phyloP scores from a whole-genome alignment of 2,888 invertebrate genomes.

The Phania funesta region DNA sequence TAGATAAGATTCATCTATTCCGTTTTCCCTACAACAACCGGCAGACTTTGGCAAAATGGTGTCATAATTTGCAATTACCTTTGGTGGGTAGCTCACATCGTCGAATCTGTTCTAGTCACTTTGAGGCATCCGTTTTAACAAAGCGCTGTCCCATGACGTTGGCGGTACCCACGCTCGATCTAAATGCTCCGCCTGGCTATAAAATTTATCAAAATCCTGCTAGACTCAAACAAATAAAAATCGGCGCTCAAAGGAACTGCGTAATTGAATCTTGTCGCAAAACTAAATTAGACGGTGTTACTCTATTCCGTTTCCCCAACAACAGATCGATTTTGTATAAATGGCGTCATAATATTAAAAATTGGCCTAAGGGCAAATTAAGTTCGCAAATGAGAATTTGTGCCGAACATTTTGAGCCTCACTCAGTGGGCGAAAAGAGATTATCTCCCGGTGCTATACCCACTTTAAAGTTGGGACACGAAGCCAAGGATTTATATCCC shows the following conservation, averaged over 20 bases:
- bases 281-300: conserved; percentile 73
- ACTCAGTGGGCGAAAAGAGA: conserved; percentile 75
- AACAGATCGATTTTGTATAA: conserved; percentile 73
- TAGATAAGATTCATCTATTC: conserved; percentile 75
- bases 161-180: conserved; percentile 75
- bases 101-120: conserved; percentile 74
- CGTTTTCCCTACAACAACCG: conserved; percentile 76
- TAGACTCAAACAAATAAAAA: conserved; percentile 73
- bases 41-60: conserved; percentile 75
- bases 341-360: conserved; percentile 76
- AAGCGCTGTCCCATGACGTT: conserved; percentile 76
- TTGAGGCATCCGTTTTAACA: conserved; percentile 75
- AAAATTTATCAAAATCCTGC: conserved; percentile 77
- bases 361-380: conserved; percentile 70
- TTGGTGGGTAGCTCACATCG: conserved; percentile 75
- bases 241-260: conserved; percentile 74
- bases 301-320: conserved; percentile 75
- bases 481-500: conserved; percentile 73
- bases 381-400: conserved; percentile 74
- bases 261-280: conserved; percentile 74
- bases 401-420: conserved; percentile 75
- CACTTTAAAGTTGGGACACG: conserved; percentile 74
- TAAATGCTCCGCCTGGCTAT: conserved; percentile 74
- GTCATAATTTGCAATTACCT: conserved; percentile 76
- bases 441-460: conserved; percentile 76